Base-by-base conservation (phyloP, 2,888 invertebrate species). In the Scaptomyza tumidula region DNA sequence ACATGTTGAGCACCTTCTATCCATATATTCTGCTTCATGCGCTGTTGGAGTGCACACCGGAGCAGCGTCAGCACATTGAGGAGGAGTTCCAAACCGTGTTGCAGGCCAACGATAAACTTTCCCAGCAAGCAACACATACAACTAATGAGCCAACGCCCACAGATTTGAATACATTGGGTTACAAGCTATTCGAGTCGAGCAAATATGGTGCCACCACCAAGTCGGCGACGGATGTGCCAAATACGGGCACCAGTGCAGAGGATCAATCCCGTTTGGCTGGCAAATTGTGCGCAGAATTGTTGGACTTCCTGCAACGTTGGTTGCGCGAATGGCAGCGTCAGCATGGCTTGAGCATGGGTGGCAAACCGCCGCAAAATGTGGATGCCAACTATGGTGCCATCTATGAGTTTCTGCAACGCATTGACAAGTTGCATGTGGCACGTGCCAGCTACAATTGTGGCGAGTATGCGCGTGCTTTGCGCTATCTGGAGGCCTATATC, bases 251-350 rank as follows among this genome's bases (percentile, higher is more conserved):
- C 19, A 60, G 55, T 6, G 41, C 66, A 0, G 83, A 79, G 54
- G 82, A 75, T 14, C 37, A 78, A 56, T 50, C 81, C 43, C 84
- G 81, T n/a, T 74, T 95, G 89, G 95, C 94, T 84, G 94, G 94
- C 29, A 95, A 95, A 91, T 93, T 95, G 2, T 94, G 96, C 64
- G 96, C 96, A 77, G 94, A 95, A 1, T 91, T 96, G 53, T 90
- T 97, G 54, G 97, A 97, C 90, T 96, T 96, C 78, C 90, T 97
- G 57, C 95, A 96, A 84, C 93, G 95, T 70, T 96, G 96, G 96
- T 90, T 95, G 9, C 92, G 95, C 60, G 95, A 95, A 81, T 95
- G 90, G 90, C 88, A 89, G 71, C 86, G 90, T 2, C 56, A 72
- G 13, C 80, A 83, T 55, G 87, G 85, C 6, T 76, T 83, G 14